phyloP scores from a whole-genome alignment of 2,797 vertebrate species.

The Tauraco hartlaubi region DNA sequence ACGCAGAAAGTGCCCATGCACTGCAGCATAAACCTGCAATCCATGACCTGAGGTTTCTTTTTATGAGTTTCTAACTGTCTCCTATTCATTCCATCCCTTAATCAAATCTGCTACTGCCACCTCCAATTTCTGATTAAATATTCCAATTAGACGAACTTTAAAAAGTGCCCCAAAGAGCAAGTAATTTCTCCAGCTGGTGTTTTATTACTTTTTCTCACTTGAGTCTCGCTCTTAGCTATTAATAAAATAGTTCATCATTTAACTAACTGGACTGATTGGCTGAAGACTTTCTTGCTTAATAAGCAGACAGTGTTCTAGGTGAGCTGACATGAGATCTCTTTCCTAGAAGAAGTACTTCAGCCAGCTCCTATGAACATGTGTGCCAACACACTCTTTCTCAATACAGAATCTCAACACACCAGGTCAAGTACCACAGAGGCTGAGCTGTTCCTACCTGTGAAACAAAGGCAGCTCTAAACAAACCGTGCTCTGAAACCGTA shows the following conservation, averaged over 20 bases:
- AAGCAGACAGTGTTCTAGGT: neutral
- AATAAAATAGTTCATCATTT: constrained; percentile 23
- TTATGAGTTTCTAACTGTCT: neutral
- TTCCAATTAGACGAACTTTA: constrained; percentile 3
- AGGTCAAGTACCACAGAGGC: neutral
- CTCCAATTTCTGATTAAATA: constrained; percentile 31
- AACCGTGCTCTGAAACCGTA: neutral
- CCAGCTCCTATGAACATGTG: neutral
- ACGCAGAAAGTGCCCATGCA: neutral
- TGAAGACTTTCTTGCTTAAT: constrained; percentile 3
- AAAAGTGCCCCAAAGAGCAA: neutral
- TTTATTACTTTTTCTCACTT: constrained; percentile 25
- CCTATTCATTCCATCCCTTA: neutral
- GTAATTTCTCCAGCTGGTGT: neutral
- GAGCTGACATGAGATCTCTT: neutral
- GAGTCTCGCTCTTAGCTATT: neutral
- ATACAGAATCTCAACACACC: neutral
- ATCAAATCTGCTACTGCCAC: constrained; percentile 31
- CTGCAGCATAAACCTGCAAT: neutral
- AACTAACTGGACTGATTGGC: constrained; percentile 9
- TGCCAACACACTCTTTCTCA: neutral
- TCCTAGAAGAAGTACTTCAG: neutral
- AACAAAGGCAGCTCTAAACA: neutral
- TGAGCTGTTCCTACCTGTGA: neutral
- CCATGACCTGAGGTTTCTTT: neutral